These are phyloP conservation scores for Reticulitermes speratus DNA, from an alignment of 1,140 invertebrate genomes.

Conservation along the genomic window DNA sequence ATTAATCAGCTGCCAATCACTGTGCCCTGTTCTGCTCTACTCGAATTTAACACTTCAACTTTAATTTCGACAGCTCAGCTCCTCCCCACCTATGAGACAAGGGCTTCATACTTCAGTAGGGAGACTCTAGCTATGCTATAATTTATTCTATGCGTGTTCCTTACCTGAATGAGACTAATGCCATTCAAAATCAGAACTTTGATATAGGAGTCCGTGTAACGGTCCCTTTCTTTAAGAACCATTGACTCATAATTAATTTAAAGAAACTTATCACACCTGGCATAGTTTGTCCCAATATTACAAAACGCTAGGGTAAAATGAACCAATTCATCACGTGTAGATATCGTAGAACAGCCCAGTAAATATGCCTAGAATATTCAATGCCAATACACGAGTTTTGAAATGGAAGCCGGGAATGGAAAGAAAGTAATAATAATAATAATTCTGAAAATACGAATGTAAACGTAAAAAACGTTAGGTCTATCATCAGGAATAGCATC, in stretches of 20 bases:
- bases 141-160: background rate
- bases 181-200: background rate
- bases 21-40: background rate
- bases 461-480: too few species aligned
- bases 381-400: too few species aligned
- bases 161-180: background rate
- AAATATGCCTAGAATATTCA: too few species aligned
- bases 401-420: too few species aligned
- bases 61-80: background rate
- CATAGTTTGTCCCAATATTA: background rate
- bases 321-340: too few species aligned
- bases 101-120: background rate
- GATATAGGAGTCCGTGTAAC: background rate
- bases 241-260: conserved; percentile 13
- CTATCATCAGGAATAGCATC: too few species aligned
- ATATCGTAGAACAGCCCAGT: too few species aligned
- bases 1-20: background rate
- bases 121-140: background rate
- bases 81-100: background rate
- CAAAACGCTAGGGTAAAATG: too few species aligned
- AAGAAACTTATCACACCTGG: background rate
- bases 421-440: too few species aligned
- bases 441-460: too few species aligned
- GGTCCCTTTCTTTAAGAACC: conserved; percentile 3
- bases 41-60: conserved; percentile 13